Conservation (phyloP, 2,797 vertebrate genomes). For the Ciconia nigra region DNA sequence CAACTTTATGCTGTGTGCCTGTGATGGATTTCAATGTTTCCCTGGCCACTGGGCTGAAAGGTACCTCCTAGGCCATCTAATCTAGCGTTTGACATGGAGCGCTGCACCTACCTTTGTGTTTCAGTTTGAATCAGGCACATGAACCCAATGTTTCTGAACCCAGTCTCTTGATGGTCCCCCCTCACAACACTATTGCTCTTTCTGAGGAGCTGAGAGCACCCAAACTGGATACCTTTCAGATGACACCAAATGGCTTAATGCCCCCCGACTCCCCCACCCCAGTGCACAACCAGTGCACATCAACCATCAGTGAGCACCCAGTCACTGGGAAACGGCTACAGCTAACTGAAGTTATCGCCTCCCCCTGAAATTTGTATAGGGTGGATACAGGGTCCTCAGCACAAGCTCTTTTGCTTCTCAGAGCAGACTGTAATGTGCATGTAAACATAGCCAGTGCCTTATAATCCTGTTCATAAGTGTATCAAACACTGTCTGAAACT, state of each 20-base stretch:
- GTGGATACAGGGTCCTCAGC: not conserved
- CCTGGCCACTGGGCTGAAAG: not conserved
- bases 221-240: not conserved
- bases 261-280: too few species aligned
- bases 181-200: not conserved
- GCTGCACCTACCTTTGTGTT: not conserved
- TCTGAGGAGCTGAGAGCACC: not conserved
- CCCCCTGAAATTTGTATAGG: not conserved
- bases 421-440: not conserved
- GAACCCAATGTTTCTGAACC: not conserved
- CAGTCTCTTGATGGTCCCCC: not conserved
- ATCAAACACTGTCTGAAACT: not conserved
- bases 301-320: not conserved
- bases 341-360: not conserved
- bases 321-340: not conserved
- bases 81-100: not conserved
- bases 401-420: not conserved
- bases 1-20: not conserved
- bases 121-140: not conserved
- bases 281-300: not conserved
- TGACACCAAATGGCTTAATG: not conserved
- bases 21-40: not conserved
- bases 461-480: not conserved
- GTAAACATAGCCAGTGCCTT: not conserved
- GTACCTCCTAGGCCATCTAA: not conserved